phyloP scores from a whole-genome alignment of 2,113 vertebrate genomes.

The Oncorhynchus clarkii region DNA sequence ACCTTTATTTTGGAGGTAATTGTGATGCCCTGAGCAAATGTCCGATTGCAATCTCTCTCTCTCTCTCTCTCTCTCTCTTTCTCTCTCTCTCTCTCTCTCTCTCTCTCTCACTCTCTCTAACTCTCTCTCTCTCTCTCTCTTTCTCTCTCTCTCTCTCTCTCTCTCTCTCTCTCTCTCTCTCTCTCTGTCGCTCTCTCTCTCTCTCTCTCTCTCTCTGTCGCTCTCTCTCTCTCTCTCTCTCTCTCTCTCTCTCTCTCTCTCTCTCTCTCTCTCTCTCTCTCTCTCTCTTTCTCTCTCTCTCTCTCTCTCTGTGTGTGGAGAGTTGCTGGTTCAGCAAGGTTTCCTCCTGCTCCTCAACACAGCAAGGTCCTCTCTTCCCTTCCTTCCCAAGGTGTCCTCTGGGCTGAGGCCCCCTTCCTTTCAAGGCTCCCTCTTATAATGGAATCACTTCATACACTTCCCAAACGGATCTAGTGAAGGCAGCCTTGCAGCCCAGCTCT shows the following conservation, averaged over 20 bases:
- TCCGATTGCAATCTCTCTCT: conserved; percentile 90
- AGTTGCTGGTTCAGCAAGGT: conserved; percentile 96
- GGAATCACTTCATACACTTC: conserved; percentile 90
- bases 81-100: conserved; percentile 56
- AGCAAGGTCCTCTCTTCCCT: conserved; percentile 85
- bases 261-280: background rate
- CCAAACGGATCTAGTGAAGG: conserved; percentile 59
- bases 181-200: conserved; percentile 76
- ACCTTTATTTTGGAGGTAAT: conserved; percentile 94
- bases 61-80: background rate
- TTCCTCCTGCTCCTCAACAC: conserved; percentile 87
- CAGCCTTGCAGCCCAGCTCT: conserved; percentile 70
- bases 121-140: conserved; percentile 24
- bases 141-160: conserved; percentile 59
- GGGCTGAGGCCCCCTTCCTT: conserved; percentile 82
- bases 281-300: conserved; percentile 58
- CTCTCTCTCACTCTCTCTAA: too few species aligned
- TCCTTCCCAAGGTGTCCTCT: conserved; percentile 86
- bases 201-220: conserved; percentile 36
- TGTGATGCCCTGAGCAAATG: conserved; percentile 81
- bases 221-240: conserved; percentile 10
- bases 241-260: conserved; percentile 75
- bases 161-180: conserved; percentile 7
- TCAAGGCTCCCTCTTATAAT: conserved; percentile 82
- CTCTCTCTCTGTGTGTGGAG: conserved; percentile 42